Evolutionary conservation across 2,797 vertebrate species (phyloP).

Genomic region (Microctenopoma steveboyesi): DNA sequence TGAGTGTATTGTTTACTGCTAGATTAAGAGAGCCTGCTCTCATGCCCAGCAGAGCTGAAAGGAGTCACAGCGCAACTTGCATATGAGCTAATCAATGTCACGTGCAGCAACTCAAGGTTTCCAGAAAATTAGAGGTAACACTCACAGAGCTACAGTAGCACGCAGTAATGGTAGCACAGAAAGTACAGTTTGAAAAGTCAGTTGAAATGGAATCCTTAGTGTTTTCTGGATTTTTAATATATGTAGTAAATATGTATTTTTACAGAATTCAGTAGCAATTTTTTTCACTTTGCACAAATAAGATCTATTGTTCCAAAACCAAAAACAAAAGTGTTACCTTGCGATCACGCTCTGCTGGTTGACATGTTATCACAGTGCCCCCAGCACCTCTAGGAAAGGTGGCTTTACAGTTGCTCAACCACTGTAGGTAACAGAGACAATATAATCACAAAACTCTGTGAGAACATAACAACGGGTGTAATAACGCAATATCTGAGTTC

Average conservation of each 20-base stretch:
- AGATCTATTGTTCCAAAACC: neutral
- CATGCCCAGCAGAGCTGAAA: slow-evolving; percentile 68
- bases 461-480: neutral
- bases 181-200: slow-evolving; percentile 72
- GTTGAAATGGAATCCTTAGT: slow-evolving; percentile 60
- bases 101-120: slow-evolving; percentile 51
- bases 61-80: slow-evolving; percentile 50
- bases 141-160: slow-evolving; percentile 84
- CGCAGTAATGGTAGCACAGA: slow-evolving; percentile 79
- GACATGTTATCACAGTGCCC: slow-evolving; percentile 88
- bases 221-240: neutral
- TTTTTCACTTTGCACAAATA: slow-evolving; percentile 1
- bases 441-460: neutral
- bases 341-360: slow-evolving; percentile 91
- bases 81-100: slow-evolving; percentile 55
- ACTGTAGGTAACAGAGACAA: slow-evolving; percentile 77
- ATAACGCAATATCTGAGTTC: neutral
- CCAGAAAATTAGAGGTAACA: slow-evolving; percentile 72
- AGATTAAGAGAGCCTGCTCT: slow-evolving; percentile 44
- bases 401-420: slow-evolving; percentile 94
- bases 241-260: neutral
- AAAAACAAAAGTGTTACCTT: slow-evolving; percentile 84
- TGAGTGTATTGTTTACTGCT: slow-evolving; percentile 45
- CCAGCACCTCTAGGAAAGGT: slow-evolving; percentile 88
- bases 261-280: neutral